These are phyloP conservation scores for Lithobates sylvaticus DNA, from an alignment of 2,797 vertebrate genomes.

Conservation along the genomic window DNA sequence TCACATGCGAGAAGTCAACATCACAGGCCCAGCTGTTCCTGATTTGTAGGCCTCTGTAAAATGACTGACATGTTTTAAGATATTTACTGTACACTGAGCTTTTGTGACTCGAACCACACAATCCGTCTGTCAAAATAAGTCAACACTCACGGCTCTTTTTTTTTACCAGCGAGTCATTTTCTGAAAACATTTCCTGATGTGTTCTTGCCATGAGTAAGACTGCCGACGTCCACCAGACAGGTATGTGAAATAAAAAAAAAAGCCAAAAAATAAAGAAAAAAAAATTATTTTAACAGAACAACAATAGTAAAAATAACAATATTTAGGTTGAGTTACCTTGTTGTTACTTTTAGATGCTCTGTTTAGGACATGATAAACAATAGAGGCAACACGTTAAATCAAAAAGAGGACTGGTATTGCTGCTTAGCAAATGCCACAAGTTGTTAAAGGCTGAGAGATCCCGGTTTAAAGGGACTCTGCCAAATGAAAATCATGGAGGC, in stretches of 20 bases:
- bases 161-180: constrained; percentile 17
- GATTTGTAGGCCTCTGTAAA: constrained; percentile 46
- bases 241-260: neutral
- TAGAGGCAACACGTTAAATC: too few species aligned
- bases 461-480: too few species aligned
- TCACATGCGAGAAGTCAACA: constrained; percentile 13
- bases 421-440: too few species aligned
- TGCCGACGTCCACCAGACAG: constrained; percentile 9
- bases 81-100: constrained; percentile 55
- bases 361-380: too few species aligned
- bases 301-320: neutral
- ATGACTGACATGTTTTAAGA: constrained; percentile 60
- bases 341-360: too few species aligned
- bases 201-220: constrained; percentile 12
- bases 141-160: constrained; percentile 49
- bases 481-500: too few species aligned
- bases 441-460: too few species aligned
- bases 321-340: too few species aligned
- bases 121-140: constrained; percentile 61
- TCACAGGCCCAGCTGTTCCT: constrained; percentile 47
- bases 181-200: constrained; percentile 42
- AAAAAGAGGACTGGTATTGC: too few species aligned
- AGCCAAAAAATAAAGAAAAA: neutral
- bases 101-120: constrained; percentile 57
- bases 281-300: neutral